A percentile compares a stretch with the other conserved stretches of the same genome.
Conservation (phyloP, 2,888 invertebrate species). For the Xestia xanthographa region DNA sequence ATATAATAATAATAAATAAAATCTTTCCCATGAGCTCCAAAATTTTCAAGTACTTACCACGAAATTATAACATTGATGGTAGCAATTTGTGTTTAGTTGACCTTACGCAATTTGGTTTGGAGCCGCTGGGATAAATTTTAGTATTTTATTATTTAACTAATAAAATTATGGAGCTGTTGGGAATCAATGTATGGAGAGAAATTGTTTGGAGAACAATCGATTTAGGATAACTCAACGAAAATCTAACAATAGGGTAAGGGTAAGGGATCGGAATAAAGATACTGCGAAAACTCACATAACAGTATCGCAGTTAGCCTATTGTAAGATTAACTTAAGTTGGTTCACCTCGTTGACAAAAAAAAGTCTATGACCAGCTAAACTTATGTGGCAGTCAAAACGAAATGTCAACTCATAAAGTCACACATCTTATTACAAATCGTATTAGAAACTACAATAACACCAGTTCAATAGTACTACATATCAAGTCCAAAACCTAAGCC, state of each 20-base stretch:
- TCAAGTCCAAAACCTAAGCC: slow-evolving; percentile 45
- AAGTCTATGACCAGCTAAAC: neutral
- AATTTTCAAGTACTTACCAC: no score
- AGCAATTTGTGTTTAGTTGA: no score
- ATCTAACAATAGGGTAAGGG: neutral
- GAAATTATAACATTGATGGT: no score
- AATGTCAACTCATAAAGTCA: slow-evolving; percentile 11
- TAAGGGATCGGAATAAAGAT: neutral
- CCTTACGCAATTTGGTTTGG: no score
- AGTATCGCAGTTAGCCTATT: neutral
- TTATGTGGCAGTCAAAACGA: neutral
- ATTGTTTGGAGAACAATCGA: no score
- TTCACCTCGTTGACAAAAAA: neutral
- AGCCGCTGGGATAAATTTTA: no score
- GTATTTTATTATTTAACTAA: no score
- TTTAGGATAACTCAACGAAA: neutral
- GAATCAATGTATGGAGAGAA: no score
- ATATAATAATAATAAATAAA: no score
- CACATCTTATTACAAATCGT: slow-evolving; percentile 6
- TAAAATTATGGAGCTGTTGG: no score
- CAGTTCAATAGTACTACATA: slow-evolving; percentile 43
- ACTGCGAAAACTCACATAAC: neutral
- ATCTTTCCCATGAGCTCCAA: no score
- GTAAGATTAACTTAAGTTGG: neutral
- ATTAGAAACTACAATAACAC: slow-evolving; percentile 26